These are phyloP conservation scores for Eupithecia abbreviata DNA, from an alignment of 2,888 invertebrate species.

Conservation along the genomic window DNA sequence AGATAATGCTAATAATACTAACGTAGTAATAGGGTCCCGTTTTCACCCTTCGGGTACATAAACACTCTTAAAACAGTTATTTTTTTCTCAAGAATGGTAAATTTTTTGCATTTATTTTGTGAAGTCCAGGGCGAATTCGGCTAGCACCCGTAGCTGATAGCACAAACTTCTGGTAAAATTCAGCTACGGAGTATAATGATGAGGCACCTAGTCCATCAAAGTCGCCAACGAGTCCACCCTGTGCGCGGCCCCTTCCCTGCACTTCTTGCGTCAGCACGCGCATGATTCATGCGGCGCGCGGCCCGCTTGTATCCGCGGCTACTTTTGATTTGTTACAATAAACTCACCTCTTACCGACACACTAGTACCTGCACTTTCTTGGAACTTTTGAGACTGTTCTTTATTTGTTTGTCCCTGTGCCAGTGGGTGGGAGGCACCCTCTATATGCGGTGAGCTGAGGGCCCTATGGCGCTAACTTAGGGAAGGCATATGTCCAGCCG, in stretches of 20 bases:
- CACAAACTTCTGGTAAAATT: no score
- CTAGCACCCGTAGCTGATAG: no score
- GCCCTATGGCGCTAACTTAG: neutral
- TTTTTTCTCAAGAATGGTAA: neutral
- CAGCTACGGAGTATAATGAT: no score
- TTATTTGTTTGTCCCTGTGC: neutral
- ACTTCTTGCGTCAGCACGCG: no score
- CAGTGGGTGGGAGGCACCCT: neutral
- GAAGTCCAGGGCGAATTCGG: neutral
- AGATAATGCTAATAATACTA: no score
- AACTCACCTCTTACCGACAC: constrained; percentile 52
- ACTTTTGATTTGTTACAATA: constrained; percentile 67
- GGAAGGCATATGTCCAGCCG: neutral
- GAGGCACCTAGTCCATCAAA: no score
- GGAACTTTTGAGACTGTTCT: neutral
- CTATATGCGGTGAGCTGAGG: neutral
- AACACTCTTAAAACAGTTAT: no score
- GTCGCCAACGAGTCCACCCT: no score
- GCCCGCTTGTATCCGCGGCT: constrained; percentile 46
- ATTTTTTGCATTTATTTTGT: neutral
- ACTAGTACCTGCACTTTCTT: constrained; percentile 37
- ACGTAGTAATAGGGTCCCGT: no score
- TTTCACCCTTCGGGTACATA: no score
- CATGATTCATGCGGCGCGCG: constrained; percentile 42
- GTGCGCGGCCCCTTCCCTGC: no score